Evolutionary conservation across 2,888 invertebrate genomes (phyloP), one percentile per base, ranked within the genome.

Genomic region (Chalcosyrphus nemorum): DNA sequence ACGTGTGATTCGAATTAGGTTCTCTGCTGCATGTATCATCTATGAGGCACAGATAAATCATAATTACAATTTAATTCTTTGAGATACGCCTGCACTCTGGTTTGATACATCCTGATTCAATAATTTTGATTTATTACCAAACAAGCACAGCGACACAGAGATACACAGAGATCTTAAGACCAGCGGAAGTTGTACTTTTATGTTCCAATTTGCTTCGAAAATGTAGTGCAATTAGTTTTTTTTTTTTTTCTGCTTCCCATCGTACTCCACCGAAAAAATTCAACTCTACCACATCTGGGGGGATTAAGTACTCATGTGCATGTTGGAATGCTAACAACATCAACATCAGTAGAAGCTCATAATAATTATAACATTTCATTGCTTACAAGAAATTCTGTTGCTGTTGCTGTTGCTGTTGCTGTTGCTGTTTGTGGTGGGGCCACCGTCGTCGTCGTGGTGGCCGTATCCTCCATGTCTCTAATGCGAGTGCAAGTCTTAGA

Each of bases 261-360:
- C 66, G 27, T 29, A 21, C 38, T n/a, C 38, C 5, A 5, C 27
- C 32, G 7, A 32, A 32, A 32, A 32, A 29, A 29, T 43, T 29
- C 47, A 24, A 54, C 41, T 41, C 38, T 35, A n/a, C n/a, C n/a
- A n/a, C n/a, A n/a, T n/a, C n/a, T n/a, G n/a, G n/a, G 24, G 2
- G 21, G 68, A 74, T 75, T 81, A 81, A 75, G 81, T 72, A 66
- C 65, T 65, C 43, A 72, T 66, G 71, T 82, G 81, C 77, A 82
- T 82, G 81, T 82, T 77, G 71, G 81, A 82, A 82, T 82, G 77
- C 65, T 72, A 72, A 72, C 70, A 71, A 71, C 74, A 29, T 29
- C 29, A 68, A 27, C 71, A 21, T 27, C 41, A 27, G 15, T 24
- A 17, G 47, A 50, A 29, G 35, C 65, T 66, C 77, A 45, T 52